A percentile compares a stretch with the other conserved stretches of the same genome.
Evolutionary conservation across 2,113 vertebrate genomes (phyloP).

Genomic region (Proterorhinus semilunaris): DNA sequence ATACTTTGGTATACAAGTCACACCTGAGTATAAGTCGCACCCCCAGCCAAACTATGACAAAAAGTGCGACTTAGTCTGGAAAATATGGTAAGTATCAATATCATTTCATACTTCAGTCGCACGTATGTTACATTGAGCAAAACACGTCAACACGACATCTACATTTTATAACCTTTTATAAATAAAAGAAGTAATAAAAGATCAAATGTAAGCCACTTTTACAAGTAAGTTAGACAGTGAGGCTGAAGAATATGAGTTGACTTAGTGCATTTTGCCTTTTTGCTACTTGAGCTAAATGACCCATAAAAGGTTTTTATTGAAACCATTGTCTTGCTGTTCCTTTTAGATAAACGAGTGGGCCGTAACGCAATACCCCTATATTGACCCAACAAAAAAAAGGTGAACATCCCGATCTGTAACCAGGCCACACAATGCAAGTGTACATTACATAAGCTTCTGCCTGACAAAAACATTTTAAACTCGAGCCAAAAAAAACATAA

Average conservation of each 20-base stretch:
- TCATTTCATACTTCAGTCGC: too few species aligned
- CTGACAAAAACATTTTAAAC: constrained; percentile 20
- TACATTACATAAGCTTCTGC: constrained; percentile 15
- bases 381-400: not conserved
- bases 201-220: not conserved
- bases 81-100: too few species aligned
- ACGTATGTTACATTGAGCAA: too few species aligned
- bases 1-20: too few species aligned
- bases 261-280: not conserved
- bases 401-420: not conserved
- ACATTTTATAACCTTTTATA: not conserved
- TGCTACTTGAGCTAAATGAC: constrained; percentile 9
- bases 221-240: not conserved
- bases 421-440: constrained; percentile 1
- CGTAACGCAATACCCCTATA: constrained; percentile 6
- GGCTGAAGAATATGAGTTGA: not conserved
- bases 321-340: constrained; percentile 3
- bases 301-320: constrained; percentile 9
- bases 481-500: not conserved
- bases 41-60: too few species aligned
- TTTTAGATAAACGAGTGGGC: constrained; percentile 7
- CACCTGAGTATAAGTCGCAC: too few species aligned
- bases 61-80: too few species aligned
- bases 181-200: not conserved
- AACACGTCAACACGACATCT: too few species aligned